Percentiles rank a stretch among this genome's conserved stretches.
Evolutionary conservation across 2,797 vertebrate species (phyloP).

Genomic region (Poecilia picta): DNA sequence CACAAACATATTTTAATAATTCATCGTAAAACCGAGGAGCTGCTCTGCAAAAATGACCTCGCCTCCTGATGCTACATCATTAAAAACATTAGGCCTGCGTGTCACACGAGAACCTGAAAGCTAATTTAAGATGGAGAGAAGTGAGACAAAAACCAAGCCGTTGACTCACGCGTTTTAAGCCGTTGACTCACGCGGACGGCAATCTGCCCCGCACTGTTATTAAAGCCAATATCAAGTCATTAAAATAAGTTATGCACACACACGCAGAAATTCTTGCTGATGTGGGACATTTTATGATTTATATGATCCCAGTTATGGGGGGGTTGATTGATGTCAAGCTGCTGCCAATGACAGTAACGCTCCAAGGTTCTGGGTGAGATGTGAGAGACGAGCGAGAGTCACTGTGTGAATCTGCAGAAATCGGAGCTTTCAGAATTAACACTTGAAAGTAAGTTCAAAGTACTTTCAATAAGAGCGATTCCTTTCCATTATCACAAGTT

Average conservation of each 20-base stretch:
- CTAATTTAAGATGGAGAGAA: background rate
- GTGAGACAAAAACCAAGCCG: background rate
- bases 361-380: constrained; percentile 40
- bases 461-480: background rate
- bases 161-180: background rate
- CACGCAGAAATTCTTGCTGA: constrained; percentile 20
- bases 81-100: background rate
- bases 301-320: constrained; percentile 28
- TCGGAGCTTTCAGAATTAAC: constrained; percentile 71
- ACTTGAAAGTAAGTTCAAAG: constrained; percentile 41
- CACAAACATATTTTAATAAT: background rate
- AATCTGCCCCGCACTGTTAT: background rate
- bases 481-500: background rate
- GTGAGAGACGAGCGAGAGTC: constrained; percentile 33
- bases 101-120: background rate
- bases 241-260: background rate
- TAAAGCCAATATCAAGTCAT: background rate
- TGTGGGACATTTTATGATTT: constrained; percentile 35
- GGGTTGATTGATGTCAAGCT: constrained; percentile 49
- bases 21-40: background rate
- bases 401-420: constrained; percentile 58
- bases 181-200: background rate
- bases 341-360: constrained; percentile 53
- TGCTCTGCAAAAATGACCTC: background rate
- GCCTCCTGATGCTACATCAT: background rate